Percentiles rank a stretch among this genome's conserved stretches.
Conservation (phyloP, 2,888 invertebrate genomes). For the Drosophila macrospina region DNA sequence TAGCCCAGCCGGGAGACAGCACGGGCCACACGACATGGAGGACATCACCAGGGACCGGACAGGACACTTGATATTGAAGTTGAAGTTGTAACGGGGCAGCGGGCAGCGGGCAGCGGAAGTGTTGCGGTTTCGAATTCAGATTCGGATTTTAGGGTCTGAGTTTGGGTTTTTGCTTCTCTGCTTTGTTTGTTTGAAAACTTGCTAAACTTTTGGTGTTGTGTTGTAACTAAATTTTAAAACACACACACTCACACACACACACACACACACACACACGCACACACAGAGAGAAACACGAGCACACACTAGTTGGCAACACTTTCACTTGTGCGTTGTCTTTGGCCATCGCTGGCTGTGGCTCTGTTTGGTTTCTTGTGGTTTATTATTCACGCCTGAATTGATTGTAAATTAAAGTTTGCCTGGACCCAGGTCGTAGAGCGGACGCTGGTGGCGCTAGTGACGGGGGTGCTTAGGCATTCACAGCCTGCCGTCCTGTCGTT, state of each 20-base stretch:
- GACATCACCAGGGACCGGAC: slow-evolving; percentile 47
- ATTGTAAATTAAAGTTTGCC: slow-evolving; percentile 84
- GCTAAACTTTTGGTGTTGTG: slow-evolving; percentile 76
- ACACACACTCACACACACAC: slow-evolving; percentile 21
- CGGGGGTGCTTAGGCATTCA: slow-evolving; percentile 46
- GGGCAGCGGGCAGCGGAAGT: slow-evolving; percentile 54
- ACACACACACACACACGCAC: slow-evolving; percentile 24
- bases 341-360: slow-evolving; percentile 31
- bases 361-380: slow-evolving; percentile 83
- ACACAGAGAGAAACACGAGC: too few relatives aligned
- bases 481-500: slow-evolving; percentile 29
- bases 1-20: slow-evolving; percentile 57
- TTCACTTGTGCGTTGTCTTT: slow-evolving; percentile 75
- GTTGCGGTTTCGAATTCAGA: slow-evolving; percentile 49
- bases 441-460: too few relatives aligned
- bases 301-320: slow-evolving; percentile 74
- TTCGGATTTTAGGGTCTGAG: slow-evolving; percentile 5
- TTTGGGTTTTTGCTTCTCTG: slow-evolving; percentile 25
- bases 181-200: slow-evolving; percentile 73
- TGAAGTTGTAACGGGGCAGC: slow-evolving; percentile 19
- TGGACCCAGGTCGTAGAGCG: slow-evolving; percentile 16
- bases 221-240: slow-evolving; percentile 77
- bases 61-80: slow-evolving; percentile 50
- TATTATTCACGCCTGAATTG: slow-evolving; percentile 85
- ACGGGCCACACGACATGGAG: slow-evolving; percentile 2